A percentile compares a stretch with the other conserved stretches of the same genome.
Conservation (phyloP, 1,140 invertebrate genomes). For the Anastrepha obliqua region DNA sequence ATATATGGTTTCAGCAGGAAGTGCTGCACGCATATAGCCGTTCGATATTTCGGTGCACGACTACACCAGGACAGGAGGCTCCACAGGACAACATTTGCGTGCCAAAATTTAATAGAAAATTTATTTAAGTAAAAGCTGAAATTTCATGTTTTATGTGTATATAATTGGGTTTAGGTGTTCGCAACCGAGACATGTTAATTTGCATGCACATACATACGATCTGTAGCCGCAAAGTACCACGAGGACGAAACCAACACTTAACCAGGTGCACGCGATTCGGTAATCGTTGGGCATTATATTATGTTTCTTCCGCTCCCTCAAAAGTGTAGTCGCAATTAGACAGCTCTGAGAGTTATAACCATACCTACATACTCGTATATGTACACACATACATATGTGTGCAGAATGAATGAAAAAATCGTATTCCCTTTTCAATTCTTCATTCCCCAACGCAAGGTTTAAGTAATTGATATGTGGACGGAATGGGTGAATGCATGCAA, state of each 20-base stretch:
- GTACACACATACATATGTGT: background rate
- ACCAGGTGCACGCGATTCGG: constrained; percentile 41
- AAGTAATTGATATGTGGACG: constrained; percentile 5
- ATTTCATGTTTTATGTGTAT: constrained; percentile 39
- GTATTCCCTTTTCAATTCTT: background rate
- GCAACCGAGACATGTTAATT: constrained; percentile 35
- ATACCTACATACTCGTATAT: background rate
- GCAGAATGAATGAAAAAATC: background rate
- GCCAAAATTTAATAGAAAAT: constrained; percentile 46
- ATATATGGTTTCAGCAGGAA: constrained; percentile 16
- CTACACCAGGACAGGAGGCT: background rate
- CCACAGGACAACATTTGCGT: constrained; percentile 2
- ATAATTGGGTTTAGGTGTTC: constrained; percentile 49
- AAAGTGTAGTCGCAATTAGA: constrained; percentile 27
- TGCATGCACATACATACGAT: background rate
- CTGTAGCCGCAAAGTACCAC: background rate
- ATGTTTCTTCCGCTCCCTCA: constrained; percentile 5
- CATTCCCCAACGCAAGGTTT: background rate
- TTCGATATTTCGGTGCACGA: constrained; percentile 18
- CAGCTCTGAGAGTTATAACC: background rate
- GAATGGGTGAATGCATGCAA: background rate
- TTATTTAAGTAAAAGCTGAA: constrained; percentile 42
- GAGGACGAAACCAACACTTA: constrained; percentile 42
- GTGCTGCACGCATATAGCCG: background rate
- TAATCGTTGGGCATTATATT: constrained; percentile 40